phyloP scores from a whole-genome alignment of 1,140 invertebrate genomes.

The Lordiphosa stackelbergi region DNA sequence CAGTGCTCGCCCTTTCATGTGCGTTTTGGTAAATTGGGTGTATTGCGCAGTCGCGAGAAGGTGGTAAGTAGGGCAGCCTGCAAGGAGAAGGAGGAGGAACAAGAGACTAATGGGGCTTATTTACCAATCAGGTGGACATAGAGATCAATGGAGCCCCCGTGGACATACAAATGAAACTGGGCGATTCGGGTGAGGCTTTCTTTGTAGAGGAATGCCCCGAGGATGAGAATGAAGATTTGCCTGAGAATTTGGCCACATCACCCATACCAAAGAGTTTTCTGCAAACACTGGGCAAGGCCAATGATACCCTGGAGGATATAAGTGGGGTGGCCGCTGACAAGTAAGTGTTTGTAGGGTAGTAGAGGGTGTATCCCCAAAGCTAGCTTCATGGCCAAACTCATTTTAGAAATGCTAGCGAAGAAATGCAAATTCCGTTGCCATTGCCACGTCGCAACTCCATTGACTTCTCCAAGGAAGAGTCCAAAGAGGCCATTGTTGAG shows the following conservation, averaged over 20 bases:
- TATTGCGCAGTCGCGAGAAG: slow-evolving; percentile 96
- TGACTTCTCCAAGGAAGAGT: slow-evolving; percentile 78
- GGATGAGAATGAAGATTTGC: slow-evolving; percentile 84
- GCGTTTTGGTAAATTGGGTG: slow-evolving; percentile 98
- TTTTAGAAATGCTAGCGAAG: slow-evolving; percentile 75
- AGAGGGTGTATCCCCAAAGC: not conserved
- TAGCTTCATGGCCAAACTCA: slow-evolving; percentile 20
- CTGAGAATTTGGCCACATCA: slow-evolving; percentile 90
- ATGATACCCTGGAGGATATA: slow-evolving; percentile 77
- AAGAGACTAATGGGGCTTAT: no score
- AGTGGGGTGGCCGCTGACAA: slow-evolving; percentile 49
- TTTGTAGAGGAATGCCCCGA: slow-evolving; percentile 94
- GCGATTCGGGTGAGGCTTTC: slow-evolving; percentile 98
- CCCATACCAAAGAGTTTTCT: slow-evolving; percentile 87
- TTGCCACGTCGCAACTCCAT: slow-evolving; percentile 79
- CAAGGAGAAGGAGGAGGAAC: no score
- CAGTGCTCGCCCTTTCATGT: slow-evolving; percentile 99
- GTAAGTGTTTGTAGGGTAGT: slow-evolving; percentile 36
- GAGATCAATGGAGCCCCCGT: slow-evolving; percentile 97
- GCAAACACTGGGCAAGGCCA: slow-evolving; percentile 65
- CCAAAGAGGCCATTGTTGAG: slow-evolving; percentile 49
- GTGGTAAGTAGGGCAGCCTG: slow-evolving; percentile 94
- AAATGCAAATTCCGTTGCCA: slow-evolving; percentile 75
- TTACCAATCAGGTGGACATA: slow-evolving; percentile 99
- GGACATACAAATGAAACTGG: slow-evolving; percentile 99